phyloP scores from a whole-genome alignment of 2,888 invertebrate species.

The Dione vanillae region DNA sequence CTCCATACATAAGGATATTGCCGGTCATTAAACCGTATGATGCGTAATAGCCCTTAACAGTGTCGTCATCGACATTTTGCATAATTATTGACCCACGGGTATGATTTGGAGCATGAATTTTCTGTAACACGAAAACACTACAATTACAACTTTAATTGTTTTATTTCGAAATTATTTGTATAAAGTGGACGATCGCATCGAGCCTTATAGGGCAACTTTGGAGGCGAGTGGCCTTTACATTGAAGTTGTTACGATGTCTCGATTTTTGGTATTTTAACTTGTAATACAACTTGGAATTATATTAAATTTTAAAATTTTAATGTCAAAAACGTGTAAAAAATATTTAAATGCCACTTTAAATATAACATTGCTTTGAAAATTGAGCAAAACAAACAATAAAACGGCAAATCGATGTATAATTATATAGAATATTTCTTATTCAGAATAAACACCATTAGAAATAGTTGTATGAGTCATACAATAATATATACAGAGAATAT shows the following conservation, averaged over 20 bases:
- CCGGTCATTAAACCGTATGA: conserved; percentile 34
- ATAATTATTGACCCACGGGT: conserved; percentile 16
- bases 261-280: not conserved
- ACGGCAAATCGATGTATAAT: not conserved
- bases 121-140: conserved; percentile 21
- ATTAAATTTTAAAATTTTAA: too few relatives aligned
- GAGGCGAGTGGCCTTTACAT: conserved; percentile 25
- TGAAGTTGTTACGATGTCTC: not conserved
- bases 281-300: not conserved
- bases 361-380: too few relatives aligned
- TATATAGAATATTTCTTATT: not conserved
- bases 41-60: conserved; percentile 35
- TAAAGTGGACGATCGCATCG: conserved; percentile 33
- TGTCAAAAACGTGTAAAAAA: too few relatives aligned
- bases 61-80: conserved; percentile 16
- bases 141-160: conserved; percentile 40
- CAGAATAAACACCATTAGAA: not conserved
- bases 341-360: too few relatives aligned
- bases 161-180: conserved; percentile 23
- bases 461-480: not conserved
- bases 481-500: not conserved
- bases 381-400: not conserved
- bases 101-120: conserved; percentile 33
- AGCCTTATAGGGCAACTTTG: conserved; percentile 28
- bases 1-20: conserved; percentile 2